These are phyloP conservation scores for Cyrtorhinus lividipennis DNA, from an alignment of 1,140 invertebrate genomes.

Conservation along the genomic window DNA sequence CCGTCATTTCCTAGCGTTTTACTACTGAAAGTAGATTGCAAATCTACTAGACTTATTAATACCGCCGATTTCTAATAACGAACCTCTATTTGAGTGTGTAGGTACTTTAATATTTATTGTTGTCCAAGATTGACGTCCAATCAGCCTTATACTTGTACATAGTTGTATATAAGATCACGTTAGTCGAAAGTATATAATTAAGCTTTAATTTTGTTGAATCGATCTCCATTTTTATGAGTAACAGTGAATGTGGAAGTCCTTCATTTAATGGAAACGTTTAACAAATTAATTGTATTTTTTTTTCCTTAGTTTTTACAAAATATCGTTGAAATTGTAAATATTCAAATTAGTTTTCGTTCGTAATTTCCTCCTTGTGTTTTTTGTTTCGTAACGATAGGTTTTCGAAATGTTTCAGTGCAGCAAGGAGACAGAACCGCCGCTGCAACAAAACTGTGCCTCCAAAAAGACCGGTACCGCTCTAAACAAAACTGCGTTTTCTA, in stretches of 20 bases:
- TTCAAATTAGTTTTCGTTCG: background rate
- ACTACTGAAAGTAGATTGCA: background rate
- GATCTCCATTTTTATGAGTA: background rate
- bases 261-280: background rate
- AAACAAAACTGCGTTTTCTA: constrained; percentile 8
- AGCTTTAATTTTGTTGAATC: background rate
- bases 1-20: too few species aligned
- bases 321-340: too few species aligned
- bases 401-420: constrained; percentile 19
- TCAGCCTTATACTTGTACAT: background rate
- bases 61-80: background rate
- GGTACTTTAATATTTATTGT: background rate
- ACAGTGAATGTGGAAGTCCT: background rate
- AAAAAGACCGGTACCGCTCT: constrained; percentile 16
- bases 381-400: constrained; percentile 2
- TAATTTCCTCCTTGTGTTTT: background rate
- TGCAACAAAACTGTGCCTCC: constrained; percentile 20
- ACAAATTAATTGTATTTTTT: too few species aligned
- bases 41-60: background rate
- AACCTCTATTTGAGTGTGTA: too few species aligned
- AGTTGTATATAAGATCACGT: background rate
- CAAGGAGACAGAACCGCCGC: constrained; percentile 10
- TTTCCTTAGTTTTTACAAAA: too few species aligned
- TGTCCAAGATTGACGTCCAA: background rate
- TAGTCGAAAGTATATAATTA: background rate